Evolutionary conservation across 2,888 invertebrate genomes (phyloP).

Genomic region (Melanargia galathea): DNA sequence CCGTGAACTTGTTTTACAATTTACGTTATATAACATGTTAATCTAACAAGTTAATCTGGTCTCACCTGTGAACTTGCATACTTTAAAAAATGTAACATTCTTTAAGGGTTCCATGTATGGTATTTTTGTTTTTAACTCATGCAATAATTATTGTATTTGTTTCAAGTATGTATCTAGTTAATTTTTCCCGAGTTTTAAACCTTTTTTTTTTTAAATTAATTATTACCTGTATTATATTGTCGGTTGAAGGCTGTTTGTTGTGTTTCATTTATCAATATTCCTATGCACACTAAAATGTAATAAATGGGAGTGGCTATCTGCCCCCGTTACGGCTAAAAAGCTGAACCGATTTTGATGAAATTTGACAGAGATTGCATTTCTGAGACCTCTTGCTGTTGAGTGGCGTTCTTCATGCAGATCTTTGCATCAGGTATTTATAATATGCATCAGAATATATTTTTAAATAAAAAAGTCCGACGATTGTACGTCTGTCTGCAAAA

Average conservation of each 20-base stretch:
- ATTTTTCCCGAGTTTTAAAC: not conserved
- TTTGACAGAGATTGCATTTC: not conserved
- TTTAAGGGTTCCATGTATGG: not conserved
- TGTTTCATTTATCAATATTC: not conserved
- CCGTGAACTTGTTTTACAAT: not conserved
- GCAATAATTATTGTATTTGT: slow-evolving; percentile 3
- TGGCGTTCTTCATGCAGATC: too few species aligned
- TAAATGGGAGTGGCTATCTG: too few species aligned
- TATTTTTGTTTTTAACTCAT: not conserved
- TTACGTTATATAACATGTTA: not conserved
- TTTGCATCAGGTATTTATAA: too few species aligned
- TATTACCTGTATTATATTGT: slow-evolving; percentile 17
- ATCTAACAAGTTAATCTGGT: not conserved
- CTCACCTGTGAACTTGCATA: not conserved
- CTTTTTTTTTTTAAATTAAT: slow-evolving; percentile 1
- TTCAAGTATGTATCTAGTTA: slow-evolving; percentile 2
- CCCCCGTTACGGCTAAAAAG: not conserved
- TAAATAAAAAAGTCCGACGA: too few species aligned
- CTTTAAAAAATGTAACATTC: not conserved
- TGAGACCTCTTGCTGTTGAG: too few species aligned
- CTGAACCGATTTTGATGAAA: not conserved
- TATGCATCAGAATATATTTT: too few species aligned
- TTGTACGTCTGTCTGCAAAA: too few species aligned
- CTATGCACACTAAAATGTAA: not conserved
- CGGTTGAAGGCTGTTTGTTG: slow-evolving; percentile 18